Evolutionary conservation across 2,888 invertebrate species (phyloP), one percentile per base, ranked within the genome.

Genomic region (Nebria brevicollis): DNA sequence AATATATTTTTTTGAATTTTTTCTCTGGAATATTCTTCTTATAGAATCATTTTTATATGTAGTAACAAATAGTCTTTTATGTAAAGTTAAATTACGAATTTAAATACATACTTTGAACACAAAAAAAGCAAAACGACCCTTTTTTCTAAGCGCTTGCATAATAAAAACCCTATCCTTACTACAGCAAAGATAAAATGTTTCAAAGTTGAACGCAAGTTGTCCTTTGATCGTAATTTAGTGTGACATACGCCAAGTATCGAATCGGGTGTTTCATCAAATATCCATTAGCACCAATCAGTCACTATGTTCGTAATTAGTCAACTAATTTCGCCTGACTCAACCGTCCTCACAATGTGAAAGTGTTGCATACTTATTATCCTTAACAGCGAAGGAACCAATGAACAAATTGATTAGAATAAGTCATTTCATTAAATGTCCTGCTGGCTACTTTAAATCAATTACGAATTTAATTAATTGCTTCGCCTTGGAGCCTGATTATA

Each of bases 221-320:
- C 54, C 54, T 54, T 54, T 54, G 54, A 54, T 54, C 54, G 54
- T 54, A 54, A 54, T 54, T 54, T 54, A 54, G 54, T 54, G 13
- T 54, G 54, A 54, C 54, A 54, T 13, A 34, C 54, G 8, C 13
- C 11, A 54, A 54, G 54, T 54, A 54, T 54, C 54, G 54, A 54
- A 54, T 54, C 54, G 54, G 13, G 54, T 13, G 54, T 54, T 2
- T 54, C 54, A 54, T 54, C 54, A 54, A 54, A 54, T 54, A 54
- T 54, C 54, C 54, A 54, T 54, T 54, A 54, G 54, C 54, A 54
- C 54, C 54, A 54, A 54, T 54, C 54, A 54, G 54, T 54, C 54
- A 54, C 54, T 54, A 54, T 54, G 54, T 54, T 11, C 54, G 54
- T 54, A 54, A 54, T 54, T 54, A 54, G 54, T 54, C 8, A 54